phyloP scores from a whole-genome alignment of 2,888 invertebrate species.

The Drosophila niveifrons region DNA sequence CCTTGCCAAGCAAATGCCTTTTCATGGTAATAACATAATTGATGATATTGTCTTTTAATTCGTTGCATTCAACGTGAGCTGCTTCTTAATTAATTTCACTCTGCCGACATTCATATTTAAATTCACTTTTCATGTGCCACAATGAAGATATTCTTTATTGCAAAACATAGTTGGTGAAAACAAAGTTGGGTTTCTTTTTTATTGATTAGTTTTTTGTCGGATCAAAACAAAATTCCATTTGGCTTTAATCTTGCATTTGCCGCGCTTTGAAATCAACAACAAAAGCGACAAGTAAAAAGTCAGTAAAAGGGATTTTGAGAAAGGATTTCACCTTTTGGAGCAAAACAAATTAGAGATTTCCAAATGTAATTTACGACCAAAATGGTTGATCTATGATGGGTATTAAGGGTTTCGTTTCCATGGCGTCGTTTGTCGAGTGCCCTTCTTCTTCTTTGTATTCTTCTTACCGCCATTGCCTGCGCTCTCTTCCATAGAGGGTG shows the following conservation, averaged over 20 bases:
- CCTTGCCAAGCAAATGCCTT: slow-evolving; percentile 52
- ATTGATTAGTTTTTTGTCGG: slow-evolving; percentile 16
- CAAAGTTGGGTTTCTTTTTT: neutral
- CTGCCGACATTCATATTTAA: slow-evolving; percentile 33
- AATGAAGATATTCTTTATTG: slow-evolving; percentile 35
- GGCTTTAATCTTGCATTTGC: slow-evolving; percentile 39
- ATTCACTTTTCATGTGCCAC: slow-evolving; percentile 14
- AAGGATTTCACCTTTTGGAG: slow-evolving; percentile 80
- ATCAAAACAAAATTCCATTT: slow-evolving; percentile 39
- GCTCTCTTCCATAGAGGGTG: slow-evolving; percentile 38
- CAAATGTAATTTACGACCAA: slow-evolving; percentile 80
- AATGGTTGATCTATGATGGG: slow-evolving; percentile 83
- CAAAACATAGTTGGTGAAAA: slow-evolving; percentile 11
- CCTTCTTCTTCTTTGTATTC: slow-evolving; percentile 40
- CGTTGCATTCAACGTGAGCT: slow-evolving; percentile 75
- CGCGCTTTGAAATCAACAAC: slow-evolving; percentile 40
- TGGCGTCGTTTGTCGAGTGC: slow-evolving; percentile 49
- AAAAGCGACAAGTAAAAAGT: slow-evolving; percentile 48
- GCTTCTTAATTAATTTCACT: slow-evolving; percentile 66
- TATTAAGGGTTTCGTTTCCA: slow-evolving; percentile 75
- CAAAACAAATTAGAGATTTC: slow-evolving; percentile 84
- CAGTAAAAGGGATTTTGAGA: slow-evolving; percentile 61
- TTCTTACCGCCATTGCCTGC: slow-evolving; percentile 39
- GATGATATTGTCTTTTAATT: slow-evolving; percentile 85
- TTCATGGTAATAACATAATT: slow-evolving; percentile 83